Evolutionary conservation across 2,888 invertebrate genomes (phyloP).

Genomic region (Steinernema carpocapsae): DNA sequence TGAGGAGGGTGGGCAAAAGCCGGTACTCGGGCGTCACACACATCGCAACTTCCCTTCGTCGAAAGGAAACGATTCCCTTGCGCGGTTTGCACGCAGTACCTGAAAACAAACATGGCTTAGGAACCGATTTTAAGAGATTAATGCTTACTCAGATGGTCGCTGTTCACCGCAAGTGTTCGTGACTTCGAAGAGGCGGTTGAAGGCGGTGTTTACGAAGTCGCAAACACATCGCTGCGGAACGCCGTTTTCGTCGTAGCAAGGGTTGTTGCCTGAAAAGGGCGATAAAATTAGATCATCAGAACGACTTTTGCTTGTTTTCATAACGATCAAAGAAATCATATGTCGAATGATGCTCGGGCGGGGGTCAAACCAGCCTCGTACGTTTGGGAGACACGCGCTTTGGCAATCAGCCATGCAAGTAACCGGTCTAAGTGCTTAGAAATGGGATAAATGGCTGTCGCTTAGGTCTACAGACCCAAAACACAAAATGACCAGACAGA

Average conservation of each 20-base stretch:
- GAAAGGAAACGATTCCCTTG: slow-evolving; percentile 38
- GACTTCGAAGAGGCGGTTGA: slow-evolving; percentile 84
- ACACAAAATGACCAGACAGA: no score
- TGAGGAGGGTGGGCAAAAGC: slow-evolving; percentile 58
- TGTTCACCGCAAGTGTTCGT: slow-evolving; percentile 93
- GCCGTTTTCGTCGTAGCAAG: slow-evolving; percentile 58
- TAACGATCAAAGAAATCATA: neutral
- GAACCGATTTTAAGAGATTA: neutral
- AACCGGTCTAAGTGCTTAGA: no score
- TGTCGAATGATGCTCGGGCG: neutral
- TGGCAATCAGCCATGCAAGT: neutral
- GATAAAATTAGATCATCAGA: neutral
- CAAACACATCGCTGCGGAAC: slow-evolving; percentile 78
- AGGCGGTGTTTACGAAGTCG: slow-evolving; percentile 94
- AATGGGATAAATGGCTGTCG: no score
- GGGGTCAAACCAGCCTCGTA: neutral
- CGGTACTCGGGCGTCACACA: slow-evolving; percentile 61
- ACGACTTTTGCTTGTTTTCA: slow-evolving; percentile 3
- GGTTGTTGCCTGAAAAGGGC: slow-evolving; percentile 50
- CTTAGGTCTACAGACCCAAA: no score
- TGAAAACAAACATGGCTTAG: slow-evolving; percentile 76
- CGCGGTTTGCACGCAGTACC: slow-evolving; percentile 44
- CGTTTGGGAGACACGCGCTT: neutral
- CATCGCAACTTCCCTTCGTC: slow-evolving; percentile 53
- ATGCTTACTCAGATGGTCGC: slow-evolving; percentile 71